Evolutionary conservation across 2,888 invertebrate species (phyloP), one percentile per base, ranked within the genome.

Genomic region (Rotaria sp.): DNA sequence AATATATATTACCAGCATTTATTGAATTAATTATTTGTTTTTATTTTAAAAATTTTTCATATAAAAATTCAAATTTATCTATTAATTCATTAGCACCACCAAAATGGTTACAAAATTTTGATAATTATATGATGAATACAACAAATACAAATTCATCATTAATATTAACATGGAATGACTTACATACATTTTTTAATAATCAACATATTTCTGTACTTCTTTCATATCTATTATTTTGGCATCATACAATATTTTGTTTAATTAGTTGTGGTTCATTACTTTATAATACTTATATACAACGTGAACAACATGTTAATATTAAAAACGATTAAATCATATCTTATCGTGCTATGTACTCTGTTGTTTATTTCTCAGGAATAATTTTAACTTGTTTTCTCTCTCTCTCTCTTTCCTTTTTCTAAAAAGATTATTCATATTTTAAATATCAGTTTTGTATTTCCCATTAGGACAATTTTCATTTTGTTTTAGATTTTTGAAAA

Each of bases 261-360:
- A 45, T 80, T 2, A 80, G 80, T 45, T 80, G 80, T 45, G 41
- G 41, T 21, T 41, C 41, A 45, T 45, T 80, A 26, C 0, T 80
- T 80, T 80, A 80, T n/a, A 45, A 80, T 80, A 80, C 80, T 7
- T 80, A 80, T 80, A 80, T 80, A 26, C 80, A 80, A 80, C 80
- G 80, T 45, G 80, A 80, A 45, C 67, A 67, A 67, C 5, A 67
- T 35, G 21, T 67, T 1, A 5, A 26, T 67, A 4, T 21, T 67
- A 35, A 67, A 35, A 67, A 35, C 5, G 67, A 67, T 35, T 67
- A 35, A 67, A 67, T 67, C 35, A 21, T 4, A 30, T 10, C 0
- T 15, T n/a, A n/a, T 15, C 13, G 11, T 30, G n/a, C 0, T 30
- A 24, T 35, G 30, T 30, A 2, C 30, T 10, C 11, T 35, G 30